Evolutionary conservation across 2,888 invertebrate species (phyloP), one percentile per base, ranked within the genome.

Genomic region (Blastobasis lacticolella): DNA sequence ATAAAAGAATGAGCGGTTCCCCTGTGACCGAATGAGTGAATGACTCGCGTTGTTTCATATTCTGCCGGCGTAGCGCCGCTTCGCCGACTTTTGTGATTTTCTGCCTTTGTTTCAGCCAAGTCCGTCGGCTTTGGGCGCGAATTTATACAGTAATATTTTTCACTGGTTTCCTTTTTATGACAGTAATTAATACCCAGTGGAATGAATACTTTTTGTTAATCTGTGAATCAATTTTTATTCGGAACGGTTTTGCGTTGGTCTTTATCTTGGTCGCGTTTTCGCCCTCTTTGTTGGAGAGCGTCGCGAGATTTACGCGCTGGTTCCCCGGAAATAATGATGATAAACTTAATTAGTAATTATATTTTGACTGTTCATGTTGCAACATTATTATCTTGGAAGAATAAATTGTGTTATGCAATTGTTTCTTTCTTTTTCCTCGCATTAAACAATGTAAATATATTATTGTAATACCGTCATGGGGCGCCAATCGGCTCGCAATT

Each of bases 1-100:
- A 23, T 23, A 66, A 67, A 67, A 69, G 69, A 71, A 69, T 71
- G 72, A 71, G 77, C 68, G 66, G 61, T 50, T 66, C 73, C 60
- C 64, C 49, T 49, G 67, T 61, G 78, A 72, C 58, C 63, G 67
- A 68, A 49, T 47, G 52, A 52, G 46, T 42, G 49, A 46, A 42
- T 52, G 51, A 42, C 45, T 44, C 52, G 23, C 46, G 10, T 44
- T 46, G 55, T 52, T 52, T 52, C 49, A 54, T 54, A 54, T 54
- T 54, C 52, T 45, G 45, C 45, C 10, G 49, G n/a, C 7, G 6
- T 8, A 9, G 46, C 45, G 41, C 45, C 50, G 49, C 46, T 45
- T 45, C 42, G 50, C 43, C 51, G 49, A 36, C 51, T 46, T 10
- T 51, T 50, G 46, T 43, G 23, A 23, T 23, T 23, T 23, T 23